phyloP scores from a whole-genome alignment of 64 coral and sea anemone genomes.

The Montipora efflorescens region DNA sequence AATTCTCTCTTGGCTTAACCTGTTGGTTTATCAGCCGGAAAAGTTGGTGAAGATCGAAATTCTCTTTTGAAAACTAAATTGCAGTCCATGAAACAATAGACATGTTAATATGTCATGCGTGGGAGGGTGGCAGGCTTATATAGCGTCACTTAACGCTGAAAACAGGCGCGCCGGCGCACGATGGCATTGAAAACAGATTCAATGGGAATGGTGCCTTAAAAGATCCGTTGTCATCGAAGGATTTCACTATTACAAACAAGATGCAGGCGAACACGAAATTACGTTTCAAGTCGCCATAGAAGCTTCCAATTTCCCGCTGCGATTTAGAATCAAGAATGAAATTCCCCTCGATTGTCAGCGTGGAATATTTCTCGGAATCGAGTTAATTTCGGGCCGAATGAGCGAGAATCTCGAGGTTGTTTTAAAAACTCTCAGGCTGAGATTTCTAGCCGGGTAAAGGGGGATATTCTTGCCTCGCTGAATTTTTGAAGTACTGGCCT shows the following conservation, averaged over 20 bases:
- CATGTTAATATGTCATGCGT: conserved; percentile 39
- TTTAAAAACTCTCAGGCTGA: conserved; percentile 1
- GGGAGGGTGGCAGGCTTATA: neutral
- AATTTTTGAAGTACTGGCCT: neutral
- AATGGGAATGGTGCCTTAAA: neutral
- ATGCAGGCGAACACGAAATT: neutral
- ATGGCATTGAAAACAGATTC: neutral
- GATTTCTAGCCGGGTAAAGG: neutral
- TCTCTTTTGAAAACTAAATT: conserved; percentile 30
- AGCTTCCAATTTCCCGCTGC: neutral
- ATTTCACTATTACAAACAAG: conserved; percentile 33
- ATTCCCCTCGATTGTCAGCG: neutral
- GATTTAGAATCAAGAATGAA: neutral
- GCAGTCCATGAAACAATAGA: conserved; percentile 14
- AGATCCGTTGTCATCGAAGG: neutral
- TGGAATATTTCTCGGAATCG: neutral
- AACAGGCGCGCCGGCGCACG: conserved; percentile 12
- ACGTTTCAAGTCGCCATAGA: neutral
- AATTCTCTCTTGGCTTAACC: neutral
- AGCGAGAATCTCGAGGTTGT: neutral
- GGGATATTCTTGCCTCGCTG: neutral
- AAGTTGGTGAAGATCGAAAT: neutral
- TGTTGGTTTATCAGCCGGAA: neutral
- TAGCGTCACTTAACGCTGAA: conserved; percentile 21
- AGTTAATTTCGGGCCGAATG: neutral